Conservation (phyloP, 2,888 invertebrate genomes). For the Ochropleura plecta region DNA sequence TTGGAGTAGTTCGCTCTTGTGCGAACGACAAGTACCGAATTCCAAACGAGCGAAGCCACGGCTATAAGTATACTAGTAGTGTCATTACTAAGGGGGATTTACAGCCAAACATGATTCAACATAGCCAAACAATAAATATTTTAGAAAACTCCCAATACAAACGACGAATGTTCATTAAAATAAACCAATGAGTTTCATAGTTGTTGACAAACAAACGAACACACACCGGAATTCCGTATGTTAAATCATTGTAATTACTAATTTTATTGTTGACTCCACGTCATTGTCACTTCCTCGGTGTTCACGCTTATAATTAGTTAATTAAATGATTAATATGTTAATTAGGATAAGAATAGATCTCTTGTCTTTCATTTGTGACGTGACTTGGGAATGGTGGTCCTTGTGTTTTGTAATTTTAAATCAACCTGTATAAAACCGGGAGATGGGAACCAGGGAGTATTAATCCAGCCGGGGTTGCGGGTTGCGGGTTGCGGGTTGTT, state of each 20-base stretch:
- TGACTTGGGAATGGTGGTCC: constrained; percentile 1
- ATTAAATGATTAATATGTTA: constrained; percentile 46
- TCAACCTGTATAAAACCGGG: background rate
- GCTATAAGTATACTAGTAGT: no score
- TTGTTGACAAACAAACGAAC: constrained; percentile 61
- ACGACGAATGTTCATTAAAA: constrained; percentile 42
- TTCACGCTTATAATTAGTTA: constrained; percentile 28
- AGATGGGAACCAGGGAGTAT: no score
- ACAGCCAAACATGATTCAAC: background rate
- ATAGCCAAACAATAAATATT: constrained; percentile 35
- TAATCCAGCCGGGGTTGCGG: no score
- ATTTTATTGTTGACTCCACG: constrained; percentile 49
- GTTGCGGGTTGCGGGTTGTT: no score
- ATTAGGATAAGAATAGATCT: constrained; percentile 35
- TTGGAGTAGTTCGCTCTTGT: no score
- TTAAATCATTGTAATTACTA: constrained; percentile 54
- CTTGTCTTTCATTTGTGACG: background rate
- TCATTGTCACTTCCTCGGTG: constrained; percentile 34
- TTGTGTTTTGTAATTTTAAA: constrained; percentile 1
- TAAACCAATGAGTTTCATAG: constrained; percentile 49
- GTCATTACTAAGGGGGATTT: background rate
- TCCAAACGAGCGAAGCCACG: no score
- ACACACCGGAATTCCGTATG: constrained; percentile 62
- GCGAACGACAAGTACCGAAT: no score
- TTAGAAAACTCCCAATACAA: constrained; percentile 4